A percentile compares a stretch with the other conserved stretches of the same genome.
Conservation (phyloP, 2,888 invertebrate genomes). For the Drosophila suboccidentalis region DNA sequence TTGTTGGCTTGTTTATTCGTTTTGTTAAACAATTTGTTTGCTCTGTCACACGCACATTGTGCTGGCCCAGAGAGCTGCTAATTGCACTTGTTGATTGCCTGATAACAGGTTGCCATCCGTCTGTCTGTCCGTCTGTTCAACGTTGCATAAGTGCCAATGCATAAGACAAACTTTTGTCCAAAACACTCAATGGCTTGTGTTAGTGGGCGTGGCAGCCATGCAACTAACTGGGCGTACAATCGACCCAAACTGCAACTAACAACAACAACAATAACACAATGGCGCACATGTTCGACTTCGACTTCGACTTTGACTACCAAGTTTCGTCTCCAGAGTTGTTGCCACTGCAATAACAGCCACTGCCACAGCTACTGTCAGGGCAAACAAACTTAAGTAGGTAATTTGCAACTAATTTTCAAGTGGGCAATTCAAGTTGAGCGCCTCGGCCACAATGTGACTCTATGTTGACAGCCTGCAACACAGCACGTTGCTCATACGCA, state of each 20-base stretch:
- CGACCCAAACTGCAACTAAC: conserved; percentile 25
- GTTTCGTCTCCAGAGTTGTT: conserved; percentile 27
- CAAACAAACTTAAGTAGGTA: conserved; percentile 80
- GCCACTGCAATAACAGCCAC: conserved; percentile 16
- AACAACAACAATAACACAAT: conserved; percentile 46
- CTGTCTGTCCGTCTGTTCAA: conserved; percentile 15
- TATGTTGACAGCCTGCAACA: conserved; percentile 31
- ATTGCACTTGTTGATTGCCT: conserved; percentile 79
- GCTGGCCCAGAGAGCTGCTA: conserved; percentile 64
- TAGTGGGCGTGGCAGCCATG: conserved; percentile 69
- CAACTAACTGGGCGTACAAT: conserved; percentile 50
- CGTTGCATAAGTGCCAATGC: conserved; percentile 73
- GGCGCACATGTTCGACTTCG: conserved; percentile 69
- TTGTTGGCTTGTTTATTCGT: conserved; percentile 49
- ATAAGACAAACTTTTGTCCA: conserved; percentile 74
- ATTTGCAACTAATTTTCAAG: conserved; percentile 80
- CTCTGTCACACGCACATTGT: conserved; percentile 78
- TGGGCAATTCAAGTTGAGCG: conserved; percentile 61
- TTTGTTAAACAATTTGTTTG: conserved; percentile 79
- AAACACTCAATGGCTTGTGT: conserved; percentile 31
- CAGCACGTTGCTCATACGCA: conserved; percentile 61
- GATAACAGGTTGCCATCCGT: conserved; percentile 65
- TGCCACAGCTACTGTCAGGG: conserved; percentile 39
- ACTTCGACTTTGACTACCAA: conserved; percentile 35
- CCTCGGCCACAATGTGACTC: conserved; percentile 25